These are phyloP conservation scores for Lepisosteus oculatus DNA, from an alignment of 2,113 vertebrate genomes.

Conservation along the genomic window DNA sequence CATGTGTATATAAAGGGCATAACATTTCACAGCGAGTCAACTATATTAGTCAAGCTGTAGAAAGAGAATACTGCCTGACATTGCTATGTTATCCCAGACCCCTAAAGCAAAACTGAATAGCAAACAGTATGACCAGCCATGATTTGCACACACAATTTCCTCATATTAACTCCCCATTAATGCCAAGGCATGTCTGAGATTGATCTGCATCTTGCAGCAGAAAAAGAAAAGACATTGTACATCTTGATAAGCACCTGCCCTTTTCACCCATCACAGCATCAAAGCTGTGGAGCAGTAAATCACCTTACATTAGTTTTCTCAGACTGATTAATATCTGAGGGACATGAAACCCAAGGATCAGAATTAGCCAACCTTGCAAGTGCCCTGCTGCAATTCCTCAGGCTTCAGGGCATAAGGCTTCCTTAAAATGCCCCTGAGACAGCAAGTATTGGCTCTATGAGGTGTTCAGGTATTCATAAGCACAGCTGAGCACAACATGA, in stretches of 20 bases:
- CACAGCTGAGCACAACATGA: constrained; percentile 9
- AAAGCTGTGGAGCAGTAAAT: neutral
- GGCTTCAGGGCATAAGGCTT: constrained; percentile 8
- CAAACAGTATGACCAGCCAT: no score
- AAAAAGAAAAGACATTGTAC: constrained; percentile 1
- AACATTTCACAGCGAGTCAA: no score
- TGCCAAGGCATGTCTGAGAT: constrained; percentile 1
- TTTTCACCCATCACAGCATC: constrained; percentile 9
- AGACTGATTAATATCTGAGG: constrained; percentile 4
- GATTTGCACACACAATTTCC: no score
- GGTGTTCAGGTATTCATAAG: constrained; percentile 11
- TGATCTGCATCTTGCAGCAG: neutral
- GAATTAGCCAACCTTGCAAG: no score
- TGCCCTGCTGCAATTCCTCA: no score
- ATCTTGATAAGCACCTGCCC: constrained; percentile 8
- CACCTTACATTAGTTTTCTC: neutral
- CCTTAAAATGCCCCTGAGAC: constrained; percentile 2
- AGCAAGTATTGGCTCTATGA: neutral
- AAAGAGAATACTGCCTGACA: no score
- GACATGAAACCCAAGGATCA: neutral
- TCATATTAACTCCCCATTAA: constrained; percentile 3
- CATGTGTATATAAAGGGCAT: no score
- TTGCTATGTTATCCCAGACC: no score
- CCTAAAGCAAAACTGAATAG: no score
- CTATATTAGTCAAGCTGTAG: no score